Conservation (phyloP, 2,113 vertebrate genomes). For the Camelus dromedarius region DNA sequence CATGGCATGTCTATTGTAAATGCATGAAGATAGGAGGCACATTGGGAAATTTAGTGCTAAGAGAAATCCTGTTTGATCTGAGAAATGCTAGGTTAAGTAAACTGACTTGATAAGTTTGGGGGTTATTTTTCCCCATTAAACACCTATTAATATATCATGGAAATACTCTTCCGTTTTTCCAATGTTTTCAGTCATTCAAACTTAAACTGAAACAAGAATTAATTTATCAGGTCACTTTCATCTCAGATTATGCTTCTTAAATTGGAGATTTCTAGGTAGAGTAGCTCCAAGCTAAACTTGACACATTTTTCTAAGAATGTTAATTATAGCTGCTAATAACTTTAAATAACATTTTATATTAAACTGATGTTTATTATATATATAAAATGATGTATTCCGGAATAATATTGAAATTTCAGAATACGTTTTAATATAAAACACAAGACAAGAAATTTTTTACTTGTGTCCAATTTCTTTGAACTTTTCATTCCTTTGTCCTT, state of each 20-base stretch:
- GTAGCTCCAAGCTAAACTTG: background rate
- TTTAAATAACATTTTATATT: background rate
- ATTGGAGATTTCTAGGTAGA: background rate
- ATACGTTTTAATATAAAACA: background rate
- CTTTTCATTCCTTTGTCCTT: background rate
- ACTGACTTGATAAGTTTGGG: background rate
- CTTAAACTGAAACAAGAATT: background rate
- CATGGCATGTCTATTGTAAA: background rate
- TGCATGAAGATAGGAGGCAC: background rate
- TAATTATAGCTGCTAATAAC: constrained; percentile 26
- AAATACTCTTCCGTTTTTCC: background rate
- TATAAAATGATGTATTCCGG: background rate
- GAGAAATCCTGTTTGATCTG: background rate
- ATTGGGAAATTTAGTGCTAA: background rate
- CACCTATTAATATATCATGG: background rate
- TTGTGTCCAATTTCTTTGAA: background rate
- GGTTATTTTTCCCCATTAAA: background rate
- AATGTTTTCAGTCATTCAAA: background rate
- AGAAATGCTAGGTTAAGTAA: constrained; percentile 4
- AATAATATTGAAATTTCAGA: background rate
- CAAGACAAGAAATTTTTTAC: background rate
- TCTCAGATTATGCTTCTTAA: constrained; percentile 16
- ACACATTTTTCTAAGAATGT: background rate
- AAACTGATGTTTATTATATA: background rate
- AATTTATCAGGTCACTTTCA: background rate